These are phyloP conservation scores for Pangasius krempfi DNA, from an alignment of 2,797 vertebrate species.

Conservation along the genomic window DNA sequence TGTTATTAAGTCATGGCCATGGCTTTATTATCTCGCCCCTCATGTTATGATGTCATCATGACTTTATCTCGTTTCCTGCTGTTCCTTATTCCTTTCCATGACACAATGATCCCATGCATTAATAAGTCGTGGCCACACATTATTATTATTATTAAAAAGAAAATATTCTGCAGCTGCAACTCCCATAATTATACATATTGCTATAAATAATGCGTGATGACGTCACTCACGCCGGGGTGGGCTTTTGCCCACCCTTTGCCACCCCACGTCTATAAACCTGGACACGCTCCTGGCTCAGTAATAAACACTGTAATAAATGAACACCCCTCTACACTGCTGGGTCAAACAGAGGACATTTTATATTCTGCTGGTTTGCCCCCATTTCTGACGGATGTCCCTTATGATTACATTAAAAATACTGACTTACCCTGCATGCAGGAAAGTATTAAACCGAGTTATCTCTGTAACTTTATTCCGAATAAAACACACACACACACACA, in stretches of 20 bases:
- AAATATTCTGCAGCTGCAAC: not conserved
- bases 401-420: not conserved
- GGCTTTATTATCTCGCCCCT: not conserved
- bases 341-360: not conserved
- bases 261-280: not conserved
- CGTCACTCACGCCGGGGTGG: not conserved
- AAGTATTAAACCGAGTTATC: not conserved
- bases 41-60: not conserved
- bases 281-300: not conserved
- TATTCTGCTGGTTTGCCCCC: not conserved
- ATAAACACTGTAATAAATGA: no score
- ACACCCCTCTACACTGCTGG: not conserved
- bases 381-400: not conserved
- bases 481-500: not conserved
- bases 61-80: not conserved
- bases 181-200: not conserved
- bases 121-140: not conserved
- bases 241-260: not conserved
- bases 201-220: not conserved
- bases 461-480: not conserved
- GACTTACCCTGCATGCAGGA: slow-evolving; percentile 18
- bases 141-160: not conserved
- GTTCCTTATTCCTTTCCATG: not conserved
- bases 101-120: not conserved
- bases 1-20: not conserved